Evolutionary conservation across 2,113 vertebrate species (phyloP).

Genomic region (Aspidoscelis tigris): DNA sequence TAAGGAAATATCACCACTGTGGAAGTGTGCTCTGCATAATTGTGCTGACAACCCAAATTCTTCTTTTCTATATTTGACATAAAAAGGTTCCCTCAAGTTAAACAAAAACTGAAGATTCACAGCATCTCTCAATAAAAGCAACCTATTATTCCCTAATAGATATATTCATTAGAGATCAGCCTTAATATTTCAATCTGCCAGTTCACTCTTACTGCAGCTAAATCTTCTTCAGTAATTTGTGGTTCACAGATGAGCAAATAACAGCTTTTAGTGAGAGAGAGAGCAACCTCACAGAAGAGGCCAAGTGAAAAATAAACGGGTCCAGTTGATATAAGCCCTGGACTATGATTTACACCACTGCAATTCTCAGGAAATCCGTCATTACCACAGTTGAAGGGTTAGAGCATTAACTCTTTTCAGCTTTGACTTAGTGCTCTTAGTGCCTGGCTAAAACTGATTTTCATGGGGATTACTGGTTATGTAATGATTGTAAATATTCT

Average conservation of each 20-base stretch:
- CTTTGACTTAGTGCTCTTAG: slow-evolving; percentile 30
- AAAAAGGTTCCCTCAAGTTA: background rate
- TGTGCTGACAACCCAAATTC: background rate
- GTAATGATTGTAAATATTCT: slow-evolving; percentile 49
- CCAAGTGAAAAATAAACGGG: slow-evolving; percentile 29
- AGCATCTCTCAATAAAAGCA: background rate
- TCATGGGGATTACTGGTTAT: slow-evolving; percentile 48
- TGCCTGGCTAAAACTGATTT: slow-evolving; percentile 44
- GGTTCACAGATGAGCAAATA: slow-evolving; percentile 21
- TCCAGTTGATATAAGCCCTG: background rate
- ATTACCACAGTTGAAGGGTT: slow-evolving; percentile 5
- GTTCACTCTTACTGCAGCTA: background rate
- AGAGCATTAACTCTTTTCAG: slow-evolving; percentile 22
- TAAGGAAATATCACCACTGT: background rate
- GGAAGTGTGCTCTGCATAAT: background rate
- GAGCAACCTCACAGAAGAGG: background rate
- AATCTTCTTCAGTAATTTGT: slow-evolving; percentile 5
- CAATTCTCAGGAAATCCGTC: slow-evolving; percentile 29
- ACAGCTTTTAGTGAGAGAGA: rapidly evolving
- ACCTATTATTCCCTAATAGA: background rate
- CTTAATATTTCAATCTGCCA: background rate
- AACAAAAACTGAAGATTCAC: background rate
- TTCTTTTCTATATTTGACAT: background rate
- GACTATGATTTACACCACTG: background rate
- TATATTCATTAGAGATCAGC: background rate